A percentile compares a stretch with the other conserved stretches of the same genome.
Evolutionary conservation across 1,140 invertebrate genomes (phyloP).

Genomic region (Bursaphelenchus mucronatus): DNA sequence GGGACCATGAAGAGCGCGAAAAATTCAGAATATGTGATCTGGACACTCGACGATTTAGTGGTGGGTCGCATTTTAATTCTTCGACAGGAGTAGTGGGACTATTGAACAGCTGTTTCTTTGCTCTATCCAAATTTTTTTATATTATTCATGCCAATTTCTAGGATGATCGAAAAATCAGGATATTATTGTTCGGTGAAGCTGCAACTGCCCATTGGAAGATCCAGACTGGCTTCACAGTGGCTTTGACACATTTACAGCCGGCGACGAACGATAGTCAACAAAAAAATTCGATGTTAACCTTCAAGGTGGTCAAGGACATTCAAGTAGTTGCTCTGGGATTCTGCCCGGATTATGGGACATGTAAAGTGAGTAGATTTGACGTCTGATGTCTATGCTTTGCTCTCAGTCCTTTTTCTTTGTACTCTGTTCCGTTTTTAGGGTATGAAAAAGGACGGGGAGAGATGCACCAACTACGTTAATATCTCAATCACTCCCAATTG

Average conservation of each 20-base stretch:
- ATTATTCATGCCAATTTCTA: conserved; percentile 1
- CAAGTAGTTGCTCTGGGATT: conserved; percentile 51
- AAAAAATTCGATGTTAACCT: conserved; percentile 18
- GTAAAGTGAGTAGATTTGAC: conserved; percentile 35
- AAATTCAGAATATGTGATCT: conserved; percentile 57
- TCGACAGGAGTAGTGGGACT: neutral
- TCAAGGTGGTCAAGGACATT: conserved; percentile 43
- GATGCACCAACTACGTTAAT: conserved; percentile 39
- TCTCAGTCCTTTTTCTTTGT: neutral
- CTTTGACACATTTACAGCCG: conserved; percentile 30
- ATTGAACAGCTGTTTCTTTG: neutral
- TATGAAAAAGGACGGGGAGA: conserved; percentile 22
- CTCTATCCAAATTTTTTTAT: neutral
- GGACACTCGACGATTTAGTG: conserved; percentile 35
- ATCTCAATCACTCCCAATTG: conserved; percentile 21
- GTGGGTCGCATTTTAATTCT: conserved; percentile 19
- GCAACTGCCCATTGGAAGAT: conserved; percentile 55
- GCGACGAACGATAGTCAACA: neutral
- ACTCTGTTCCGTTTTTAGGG: conserved; percentile 14
- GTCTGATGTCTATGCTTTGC: neutral
- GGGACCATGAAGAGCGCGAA: conserved; percentile 52
- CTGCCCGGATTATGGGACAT: conserved; percentile 46
- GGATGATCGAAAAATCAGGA: conserved; percentile 28
- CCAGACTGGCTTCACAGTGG: conserved; percentile 38
- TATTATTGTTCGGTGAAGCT: conserved; percentile 55